A percentile compares a stretch with the other conserved stretches of the same genome.
Evolutionary conservation across 2,888 invertebrate genomes (phyloP).

Genomic region (Venustoraphidia nigricollis): DNA sequence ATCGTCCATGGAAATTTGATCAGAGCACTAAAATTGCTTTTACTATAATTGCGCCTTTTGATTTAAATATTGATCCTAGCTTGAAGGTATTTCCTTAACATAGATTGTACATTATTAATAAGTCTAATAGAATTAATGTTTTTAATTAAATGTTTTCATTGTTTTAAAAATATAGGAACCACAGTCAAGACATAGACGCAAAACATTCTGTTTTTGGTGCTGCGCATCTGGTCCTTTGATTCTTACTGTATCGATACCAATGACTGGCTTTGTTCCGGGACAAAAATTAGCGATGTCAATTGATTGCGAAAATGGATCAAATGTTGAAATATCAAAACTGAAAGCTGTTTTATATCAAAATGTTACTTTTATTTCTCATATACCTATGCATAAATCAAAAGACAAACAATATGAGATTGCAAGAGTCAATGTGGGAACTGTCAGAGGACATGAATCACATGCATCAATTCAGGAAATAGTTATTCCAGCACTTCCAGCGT

Average conservation of each 20-base stretch:
- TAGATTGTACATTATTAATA: too few relatives aligned
- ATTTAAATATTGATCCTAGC: constrained; percentile 11
- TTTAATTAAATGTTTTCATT: too few relatives aligned
- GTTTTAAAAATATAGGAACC: constrained; percentile 34
- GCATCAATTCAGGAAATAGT: constrained; percentile 48
- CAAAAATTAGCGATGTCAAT: constrained; percentile 54
- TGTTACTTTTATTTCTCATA: too few relatives aligned
- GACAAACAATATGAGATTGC: too few relatives aligned
- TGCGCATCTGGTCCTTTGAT: constrained; percentile 58
- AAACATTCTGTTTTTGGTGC: constrained; percentile 65
- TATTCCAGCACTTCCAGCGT: constrained; percentile 61
- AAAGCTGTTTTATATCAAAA: too few relatives aligned
- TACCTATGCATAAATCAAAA: too few relatives aligned
- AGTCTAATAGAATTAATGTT: too few relatives aligned
- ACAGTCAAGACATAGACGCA: constrained; percentile 50
- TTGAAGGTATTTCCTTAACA: too few relatives aligned
- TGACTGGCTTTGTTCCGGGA: constrained; percentile 61
- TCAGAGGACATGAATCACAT: constrained; percentile 40
- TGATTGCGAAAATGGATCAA: constrained; percentile 62
- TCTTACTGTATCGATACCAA: constrained; percentile 50
- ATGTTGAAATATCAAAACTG: constrained; percentile 26
- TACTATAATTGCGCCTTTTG: constrained; percentile 17
- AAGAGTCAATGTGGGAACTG: constrained; percentile 40
- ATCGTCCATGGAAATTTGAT: constrained; percentile 21
- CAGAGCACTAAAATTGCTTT: constrained; percentile 17